phyloP scores from a whole-genome alignment of 2,113 vertebrate genomes.

The Tragulus kanchil region DNA sequence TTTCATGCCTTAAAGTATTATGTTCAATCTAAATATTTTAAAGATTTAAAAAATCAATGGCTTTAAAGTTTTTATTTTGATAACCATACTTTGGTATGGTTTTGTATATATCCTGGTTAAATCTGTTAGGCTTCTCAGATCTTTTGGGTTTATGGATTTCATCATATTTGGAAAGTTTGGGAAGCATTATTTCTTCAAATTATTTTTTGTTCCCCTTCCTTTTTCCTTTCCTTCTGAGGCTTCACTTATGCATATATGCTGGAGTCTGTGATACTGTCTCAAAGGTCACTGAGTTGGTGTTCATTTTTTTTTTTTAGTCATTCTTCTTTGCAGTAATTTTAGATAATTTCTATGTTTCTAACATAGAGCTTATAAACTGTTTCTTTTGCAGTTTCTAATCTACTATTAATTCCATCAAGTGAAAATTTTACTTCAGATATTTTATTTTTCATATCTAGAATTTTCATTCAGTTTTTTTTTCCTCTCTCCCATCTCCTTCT shows the following conservation, averaged over 20 bases:
- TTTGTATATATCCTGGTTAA: neutral
- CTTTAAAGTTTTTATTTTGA: constrained; percentile 35
- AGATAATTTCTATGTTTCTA: neutral
- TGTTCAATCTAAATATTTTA: constrained; percentile 41
- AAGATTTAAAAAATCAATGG: neutral
- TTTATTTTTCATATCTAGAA: constrained; percentile 55
- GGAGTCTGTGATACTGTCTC: neutral
- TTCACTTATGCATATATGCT: neutral
- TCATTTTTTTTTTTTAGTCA: neutral
- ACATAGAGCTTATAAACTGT: neutral
- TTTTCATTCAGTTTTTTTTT: neutral
- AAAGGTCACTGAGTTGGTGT: neutral
- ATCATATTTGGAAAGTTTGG: neutral
- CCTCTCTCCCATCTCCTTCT: neutral
- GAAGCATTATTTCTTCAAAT: constrained; percentile 4
- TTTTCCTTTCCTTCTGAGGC: neutral
- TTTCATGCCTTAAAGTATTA: neutral
- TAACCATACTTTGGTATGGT: neutral
- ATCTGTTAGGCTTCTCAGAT: neutral
- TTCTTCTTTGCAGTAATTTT: neutral
- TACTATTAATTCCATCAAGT: neutral
- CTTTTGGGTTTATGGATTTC: neutral
- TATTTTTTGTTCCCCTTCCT: neutral
- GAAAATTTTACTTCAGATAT: constrained; percentile 15
- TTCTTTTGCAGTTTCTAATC: neutral